These are phyloP conservation scores for Drosophila ustulata DNA, from an alignment of 2,888 invertebrate species.

Conservation along the genomic window DNA sequence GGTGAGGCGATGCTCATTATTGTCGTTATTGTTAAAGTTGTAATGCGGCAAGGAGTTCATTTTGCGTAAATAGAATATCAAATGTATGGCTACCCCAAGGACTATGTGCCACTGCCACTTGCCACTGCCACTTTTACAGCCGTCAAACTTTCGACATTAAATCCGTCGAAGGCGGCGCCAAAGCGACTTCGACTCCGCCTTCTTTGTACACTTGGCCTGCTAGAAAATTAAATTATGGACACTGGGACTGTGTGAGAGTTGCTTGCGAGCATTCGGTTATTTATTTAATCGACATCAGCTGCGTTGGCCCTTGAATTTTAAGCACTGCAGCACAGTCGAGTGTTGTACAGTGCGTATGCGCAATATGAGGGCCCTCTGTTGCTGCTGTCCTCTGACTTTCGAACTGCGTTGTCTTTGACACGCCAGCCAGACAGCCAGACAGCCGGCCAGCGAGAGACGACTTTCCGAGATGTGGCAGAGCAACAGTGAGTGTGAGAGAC, in stretches of 20 bases:
- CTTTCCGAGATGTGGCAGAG: conserved; percentile 13
- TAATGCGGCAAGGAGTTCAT: conserved; percentile 62
- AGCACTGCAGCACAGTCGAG: conserved; percentile 12
- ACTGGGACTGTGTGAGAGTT: conserved; percentile 7
- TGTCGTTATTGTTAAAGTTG: conserved; percentile 69
- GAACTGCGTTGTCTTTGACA: conserved; percentile 41
- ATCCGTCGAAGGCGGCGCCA: conserved; percentile 53
- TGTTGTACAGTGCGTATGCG: conserved; percentile 55
- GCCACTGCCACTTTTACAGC: conserved; percentile 21
- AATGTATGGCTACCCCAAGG: conserved; percentile 55
- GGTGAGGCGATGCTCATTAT: conserved; percentile 61
- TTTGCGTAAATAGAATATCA: conserved; percentile 77
- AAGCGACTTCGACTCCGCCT: neutral
- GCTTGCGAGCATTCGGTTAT: conserved; percentile 54
- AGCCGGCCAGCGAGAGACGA: conserved; percentile 17
- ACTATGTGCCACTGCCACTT: conserved; percentile 15
- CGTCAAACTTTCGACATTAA: conserved; percentile 73
- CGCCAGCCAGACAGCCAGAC: conserved; percentile 12
- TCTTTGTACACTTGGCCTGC: conserved; percentile 8
- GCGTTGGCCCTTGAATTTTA: conserved; percentile 60
- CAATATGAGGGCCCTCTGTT: conserved; percentile 18
- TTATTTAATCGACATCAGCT: conserved; percentile 75
- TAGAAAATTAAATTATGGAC: conserved; percentile 70
- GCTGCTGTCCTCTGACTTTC: conserved; percentile 28
- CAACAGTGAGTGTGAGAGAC: conserved; percentile 28